These are phyloP conservation scores for Anoplolepis gracilipes DNA, from an alignment of 1,140 invertebrate species.

Conservation along the genomic window DNA sequence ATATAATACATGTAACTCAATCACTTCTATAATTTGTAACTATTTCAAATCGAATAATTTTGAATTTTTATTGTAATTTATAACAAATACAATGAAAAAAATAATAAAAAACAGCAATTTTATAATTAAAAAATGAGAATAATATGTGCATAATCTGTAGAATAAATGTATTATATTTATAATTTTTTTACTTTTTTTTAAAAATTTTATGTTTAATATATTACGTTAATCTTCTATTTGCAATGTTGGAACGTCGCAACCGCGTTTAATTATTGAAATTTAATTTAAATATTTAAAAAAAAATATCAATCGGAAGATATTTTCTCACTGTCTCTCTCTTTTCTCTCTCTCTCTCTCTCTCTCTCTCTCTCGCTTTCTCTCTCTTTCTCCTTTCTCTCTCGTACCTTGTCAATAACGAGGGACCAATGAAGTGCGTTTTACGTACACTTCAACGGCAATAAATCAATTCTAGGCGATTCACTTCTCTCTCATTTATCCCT, in stretches of 20 bases:
- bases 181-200: slow-evolving; percentile 33
- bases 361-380: too few species aligned
- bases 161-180: neutral
- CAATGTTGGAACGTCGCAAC: neutral
- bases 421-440: slow-evolving; percentile 64
- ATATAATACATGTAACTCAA: slow-evolving; percentile 63
- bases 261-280: neutral
- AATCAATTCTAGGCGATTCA: slow-evolving; percentile 78
- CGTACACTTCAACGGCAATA: slow-evolving; percentile 75
- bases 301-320: slow-evolving; percentile 29
- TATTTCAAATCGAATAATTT: neutral
- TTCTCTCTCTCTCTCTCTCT: too few species aligned
- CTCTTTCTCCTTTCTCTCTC: too few species aligned
- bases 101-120: neutral
- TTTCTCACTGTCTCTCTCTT: too few species aligned
- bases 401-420: neutral
- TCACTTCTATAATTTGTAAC: slow-evolving; percentile 25
- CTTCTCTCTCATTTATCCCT: slow-evolving; percentile 66
- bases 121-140: neutral
- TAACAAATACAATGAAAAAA: too few species aligned
- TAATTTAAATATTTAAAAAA: slow-evolving; percentile 8
- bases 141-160: neutral
- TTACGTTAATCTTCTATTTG: slow-evolving; percentile 1
- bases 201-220: slow-evolving; percentile 32
- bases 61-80: neutral